Percentiles rank a stretch among this genome's conserved stretches.
Evolutionary conservation across 2,888 invertebrate species (phyloP).

Genomic region (Sthenelais limicola): DNA sequence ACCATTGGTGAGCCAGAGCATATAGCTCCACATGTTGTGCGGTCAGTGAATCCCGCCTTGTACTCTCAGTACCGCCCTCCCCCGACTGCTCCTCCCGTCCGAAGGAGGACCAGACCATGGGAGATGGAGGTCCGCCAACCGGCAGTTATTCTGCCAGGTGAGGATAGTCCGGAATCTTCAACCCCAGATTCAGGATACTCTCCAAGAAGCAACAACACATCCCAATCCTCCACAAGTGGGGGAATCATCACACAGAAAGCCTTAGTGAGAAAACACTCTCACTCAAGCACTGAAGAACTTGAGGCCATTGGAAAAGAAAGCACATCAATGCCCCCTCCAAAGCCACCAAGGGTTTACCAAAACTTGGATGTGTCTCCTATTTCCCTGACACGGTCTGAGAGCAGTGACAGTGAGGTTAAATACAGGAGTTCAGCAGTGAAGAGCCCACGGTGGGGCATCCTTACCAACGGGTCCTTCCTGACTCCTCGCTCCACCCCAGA

Average conservation of each 20-base stretch:
- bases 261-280: not conserved
- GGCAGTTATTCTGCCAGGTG: not conserved
- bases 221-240: constrained; percentile 1
- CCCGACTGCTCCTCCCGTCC: too few relatives aligned
- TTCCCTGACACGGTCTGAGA: not conserved
- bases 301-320: too few relatives aligned
- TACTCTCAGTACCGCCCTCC: too few relatives aligned
- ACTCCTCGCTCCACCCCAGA: constrained; percentile 34
- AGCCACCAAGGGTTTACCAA: too few relatives aligned
- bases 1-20: too few relatives aligned
- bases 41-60: too few relatives aligned
- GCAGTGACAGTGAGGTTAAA: constrained; percentile 28
- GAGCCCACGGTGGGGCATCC: too few relatives aligned
- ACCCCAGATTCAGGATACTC: constrained; percentile 6
- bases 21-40: too few relatives aligned
- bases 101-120: constrained; percentile 15
- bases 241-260: not conserved
- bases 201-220: constrained; percentile 4
- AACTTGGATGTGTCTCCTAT: too few relatives aligned
- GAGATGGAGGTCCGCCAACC: constrained; percentile 1
- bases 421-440: too few relatives aligned
- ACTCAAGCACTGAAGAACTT: constrained; percentile 10
- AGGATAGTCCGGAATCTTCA: not conserved
- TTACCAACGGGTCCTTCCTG: constrained; percentile 29
- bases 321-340: not conserved